Base-by-base conservation (phyloP, 2,888 invertebrate genomes). In the Lasioglossum villosulum region DNA sequence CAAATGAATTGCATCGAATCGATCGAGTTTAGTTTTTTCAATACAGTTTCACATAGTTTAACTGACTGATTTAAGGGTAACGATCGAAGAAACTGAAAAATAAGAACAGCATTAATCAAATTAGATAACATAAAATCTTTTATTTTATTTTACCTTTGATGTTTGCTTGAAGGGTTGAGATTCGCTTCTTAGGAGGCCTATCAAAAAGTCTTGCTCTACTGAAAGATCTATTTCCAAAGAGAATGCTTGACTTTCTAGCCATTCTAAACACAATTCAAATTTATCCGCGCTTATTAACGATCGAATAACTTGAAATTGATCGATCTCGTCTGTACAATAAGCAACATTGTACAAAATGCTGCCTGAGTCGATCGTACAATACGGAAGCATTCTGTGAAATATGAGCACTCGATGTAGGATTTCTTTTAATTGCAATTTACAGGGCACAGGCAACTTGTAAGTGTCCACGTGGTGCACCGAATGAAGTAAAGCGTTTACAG, bases 261-360 rank as follows among this genome's bases (percentile, higher is more conserved):
- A 98, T 85, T 97, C 96, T 73, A 97, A 95, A 88, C 97, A 97
- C 2, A 97, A 92, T 90, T 97, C 96, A 86, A 96, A 96, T 96
- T 97, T 95, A 80, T 96, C 96, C 75, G 96, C 96, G 79, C 96
- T 96, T 93, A 96, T 96, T 16, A 96, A 94, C 3, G 95, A 94
- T 91, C 96, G 96, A 23, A 96, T 96, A 56, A 96, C 95, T 75
- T 94, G 93, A 81, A 96, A 96, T 0, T 96, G 96, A 90, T 96
- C 96, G 80, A 96, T 95, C 80, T 96, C 94, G 34, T 93, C 92
- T 3, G 94, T 93, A 23, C 92, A 92, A 45, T 93, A 91, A 48
- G 91, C 91, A 4, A 94, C 89, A 45, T 93, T 92, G 16, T 93
- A 92, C 94, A 94, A 95, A 16, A 89, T 92, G 12, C 87, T 89